Percentiles rank a stretch among this genome's conserved stretches.
Evolutionary conservation across 2,113 vertebrate genomes (phyloP).

Genomic region (Urocynchramus pylzowi): DNA sequence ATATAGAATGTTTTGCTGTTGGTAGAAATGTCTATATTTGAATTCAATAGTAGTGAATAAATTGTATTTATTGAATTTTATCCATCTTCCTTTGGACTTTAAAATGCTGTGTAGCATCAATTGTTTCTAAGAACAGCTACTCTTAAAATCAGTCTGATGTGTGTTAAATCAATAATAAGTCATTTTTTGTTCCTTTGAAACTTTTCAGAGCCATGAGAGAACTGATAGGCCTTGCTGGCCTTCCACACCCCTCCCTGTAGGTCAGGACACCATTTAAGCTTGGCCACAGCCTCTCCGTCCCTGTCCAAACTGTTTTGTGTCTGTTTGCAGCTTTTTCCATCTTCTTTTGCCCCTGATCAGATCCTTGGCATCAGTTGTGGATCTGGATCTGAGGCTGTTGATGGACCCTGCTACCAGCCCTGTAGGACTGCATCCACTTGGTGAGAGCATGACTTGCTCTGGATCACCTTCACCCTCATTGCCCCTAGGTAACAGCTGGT

Average conservation of each 20-base stretch:
- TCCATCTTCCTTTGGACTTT: not conserved
- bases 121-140: not conserved
- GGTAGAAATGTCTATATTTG: not conserved
- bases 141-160: not conserved
- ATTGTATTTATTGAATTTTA: not conserved
- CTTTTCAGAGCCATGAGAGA: not conserved
- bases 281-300: not conserved
- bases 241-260: not conserved
- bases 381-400: not conserved
- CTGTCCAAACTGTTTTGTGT: not conserved
- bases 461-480: not conserved
- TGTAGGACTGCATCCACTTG: fast-evolving
- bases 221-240: not conserved
- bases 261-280: not conserved
- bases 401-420: not conserved
- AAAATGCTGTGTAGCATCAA: not conserved
- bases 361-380: fast-evolving
- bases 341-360: not conserved
- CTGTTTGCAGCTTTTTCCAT: not conserved
- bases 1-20: not conserved
- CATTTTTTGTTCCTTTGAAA: not conserved
- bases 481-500: not conserved
- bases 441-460: not conserved
- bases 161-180: not conserved
- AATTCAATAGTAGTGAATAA: not conserved